phyloP scores from a whole-genome alignment of 30 jellyfish, hydroid and myxozoan genomes.

The Chrysaora quinquecirrha region DNA sequence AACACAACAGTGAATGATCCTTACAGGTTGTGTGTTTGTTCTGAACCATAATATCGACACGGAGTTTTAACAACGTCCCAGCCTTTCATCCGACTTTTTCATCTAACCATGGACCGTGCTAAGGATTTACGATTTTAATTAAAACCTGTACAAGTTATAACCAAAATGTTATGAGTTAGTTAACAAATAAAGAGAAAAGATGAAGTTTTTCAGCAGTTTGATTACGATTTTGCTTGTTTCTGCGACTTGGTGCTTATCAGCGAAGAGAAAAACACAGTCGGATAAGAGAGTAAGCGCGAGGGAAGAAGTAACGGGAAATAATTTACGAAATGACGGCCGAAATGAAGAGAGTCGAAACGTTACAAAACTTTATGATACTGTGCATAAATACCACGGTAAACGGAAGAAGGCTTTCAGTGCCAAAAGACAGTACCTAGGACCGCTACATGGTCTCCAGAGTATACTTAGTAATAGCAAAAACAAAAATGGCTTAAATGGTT shows the following conservation, averaged over 20 bases:
- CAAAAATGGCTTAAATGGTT: constrained; percentile 30
- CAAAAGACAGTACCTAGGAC: constrained; percentile 65
- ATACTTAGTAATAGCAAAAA: neutral
- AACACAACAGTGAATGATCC: neutral
- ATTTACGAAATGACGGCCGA: constrained; percentile 30
- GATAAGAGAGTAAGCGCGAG: constrained; percentile 21
- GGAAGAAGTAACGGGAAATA: constrained; percentile 22
- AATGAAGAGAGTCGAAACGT: constrained; percentile 57
- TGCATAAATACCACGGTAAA: constrained; percentile 45
- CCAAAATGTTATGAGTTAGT: neutral
- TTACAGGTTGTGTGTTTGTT: neutral
- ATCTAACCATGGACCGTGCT: neutral
- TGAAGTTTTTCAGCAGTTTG: too few species aligned
- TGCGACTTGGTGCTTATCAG: neutral
- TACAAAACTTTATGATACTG: constrained; percentile 66
- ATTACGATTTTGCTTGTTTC: constrained; percentile 1
- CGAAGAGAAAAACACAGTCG: constrained; percentile 23
- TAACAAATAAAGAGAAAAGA: neutral
- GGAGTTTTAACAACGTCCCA: neutral
- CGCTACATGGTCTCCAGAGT: constrained; percentile 7
- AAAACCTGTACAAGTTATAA: neutral
- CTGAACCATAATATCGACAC: neutral
- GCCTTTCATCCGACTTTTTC: neutral
- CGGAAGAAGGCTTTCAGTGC: constrained; percentile 10
- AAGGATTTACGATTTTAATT: neutral